Percentiles rank a stretch among this genome's conserved stretches.
Evolutionary conservation across 2,888 invertebrate genomes (phyloP).

Genomic region (Netelia fuscicornis): DNA sequence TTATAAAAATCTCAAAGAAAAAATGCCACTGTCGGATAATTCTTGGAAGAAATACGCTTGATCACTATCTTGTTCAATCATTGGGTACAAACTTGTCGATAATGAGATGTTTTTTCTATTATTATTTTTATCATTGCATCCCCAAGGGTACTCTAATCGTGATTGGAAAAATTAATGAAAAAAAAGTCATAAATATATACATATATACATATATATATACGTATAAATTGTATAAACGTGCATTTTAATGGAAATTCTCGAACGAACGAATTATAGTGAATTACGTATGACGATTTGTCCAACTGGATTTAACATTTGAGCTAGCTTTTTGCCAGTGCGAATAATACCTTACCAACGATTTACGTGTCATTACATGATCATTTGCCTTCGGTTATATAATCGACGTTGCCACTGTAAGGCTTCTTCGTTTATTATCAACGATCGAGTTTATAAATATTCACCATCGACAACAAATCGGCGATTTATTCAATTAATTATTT

Average conservation of each 20-base stretch:
- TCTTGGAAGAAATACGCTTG: no score
- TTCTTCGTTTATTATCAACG: not conserved
- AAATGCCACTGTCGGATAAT: no score
- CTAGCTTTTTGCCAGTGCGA: slow-evolving; percentile 2
- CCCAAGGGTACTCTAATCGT: no score
- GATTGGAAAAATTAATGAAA: not conserved
- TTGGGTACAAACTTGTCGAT: no score
- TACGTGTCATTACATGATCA: slow-evolving; percentile 53
- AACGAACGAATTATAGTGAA: slow-evolving; percentile 35
- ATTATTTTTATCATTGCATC: no score
- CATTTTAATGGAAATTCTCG: not conserved
- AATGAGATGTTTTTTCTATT: no score
- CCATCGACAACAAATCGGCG: no score
- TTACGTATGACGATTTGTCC: slow-evolving; percentile 27
- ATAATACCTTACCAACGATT: slow-evolving; percentile 12
- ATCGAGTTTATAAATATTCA: not conserved
- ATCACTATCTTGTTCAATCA: no score
- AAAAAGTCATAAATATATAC: not conserved
- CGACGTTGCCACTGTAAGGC: slow-evolving; percentile 13
- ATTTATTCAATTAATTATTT: not conserved
- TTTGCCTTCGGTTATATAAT: slow-evolving; percentile 53
- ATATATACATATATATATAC: not conserved
- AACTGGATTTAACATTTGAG: slow-evolving; percentile 18
- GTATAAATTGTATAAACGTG: not conserved
- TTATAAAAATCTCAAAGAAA: no score